Conservation (phyloP, 2,113 vertebrate genomes). For the Epinephelus lanceolatus region DNA sequence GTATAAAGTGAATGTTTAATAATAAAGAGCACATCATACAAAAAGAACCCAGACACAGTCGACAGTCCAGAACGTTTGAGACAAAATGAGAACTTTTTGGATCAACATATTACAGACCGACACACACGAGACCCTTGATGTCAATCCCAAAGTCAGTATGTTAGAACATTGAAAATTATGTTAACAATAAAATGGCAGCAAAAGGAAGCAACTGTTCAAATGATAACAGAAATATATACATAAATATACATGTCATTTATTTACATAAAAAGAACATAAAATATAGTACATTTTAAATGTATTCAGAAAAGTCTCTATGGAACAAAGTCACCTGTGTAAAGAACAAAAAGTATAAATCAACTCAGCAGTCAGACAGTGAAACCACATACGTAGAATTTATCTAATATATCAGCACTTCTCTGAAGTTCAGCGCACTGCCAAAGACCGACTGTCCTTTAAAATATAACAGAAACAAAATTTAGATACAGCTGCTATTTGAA, state of each 20-base stretch:
- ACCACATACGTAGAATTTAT: too few relatives aligned
- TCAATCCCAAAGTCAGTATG: neutral
- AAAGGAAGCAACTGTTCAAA: neutral
- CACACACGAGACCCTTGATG: neutral
- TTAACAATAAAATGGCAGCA: neutral
- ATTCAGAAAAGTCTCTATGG: too few relatives aligned
- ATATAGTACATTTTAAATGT: too few relatives aligned
- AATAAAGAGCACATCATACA: slow-evolving; percentile 4
- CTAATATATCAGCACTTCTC: too few relatives aligned
- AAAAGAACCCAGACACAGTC: neutral
- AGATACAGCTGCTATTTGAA: neutral
- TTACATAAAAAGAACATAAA: neutral
- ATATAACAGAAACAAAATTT: neutral
- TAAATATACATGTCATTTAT: neutral
- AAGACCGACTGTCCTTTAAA: neutral
- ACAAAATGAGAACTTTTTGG: neutral
- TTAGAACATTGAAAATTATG: neutral
- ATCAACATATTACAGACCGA: neutral
- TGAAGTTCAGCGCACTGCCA: neutral
- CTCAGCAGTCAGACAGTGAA: neutral
- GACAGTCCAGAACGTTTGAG: neutral
- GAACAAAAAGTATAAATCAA: neutral
- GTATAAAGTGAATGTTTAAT: neutral
- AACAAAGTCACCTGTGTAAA: neutral
- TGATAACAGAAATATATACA: neutral